These are phyloP conservation scores for Xanthostigma xanthostigma DNA, from an alignment of 2,888 invertebrate genomes.

Conservation along the genomic window DNA sequence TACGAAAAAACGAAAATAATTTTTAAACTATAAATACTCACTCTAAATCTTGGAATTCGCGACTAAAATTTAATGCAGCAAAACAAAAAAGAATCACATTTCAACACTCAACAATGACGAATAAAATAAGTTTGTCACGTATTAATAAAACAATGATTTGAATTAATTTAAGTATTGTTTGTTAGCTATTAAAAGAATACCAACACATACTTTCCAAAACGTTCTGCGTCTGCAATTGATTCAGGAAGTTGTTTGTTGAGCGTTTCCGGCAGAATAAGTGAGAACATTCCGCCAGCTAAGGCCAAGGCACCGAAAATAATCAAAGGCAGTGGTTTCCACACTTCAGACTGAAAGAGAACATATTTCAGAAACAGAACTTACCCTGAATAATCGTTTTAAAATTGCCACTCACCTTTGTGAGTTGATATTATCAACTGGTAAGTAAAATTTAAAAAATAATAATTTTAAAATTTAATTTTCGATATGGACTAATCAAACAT, in stretches of 20 bases:
- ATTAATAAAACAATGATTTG: no score
- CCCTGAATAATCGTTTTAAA: neutral
- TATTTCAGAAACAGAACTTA: neutral
- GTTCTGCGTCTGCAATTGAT: slow-evolving; percentile 46
- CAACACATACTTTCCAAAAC: slow-evolving; percentile 38
- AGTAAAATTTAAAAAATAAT: no score
- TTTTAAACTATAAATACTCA: neutral
- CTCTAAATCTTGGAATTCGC: neutral
- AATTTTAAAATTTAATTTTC: slow-evolving; percentile 2
- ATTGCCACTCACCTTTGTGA: neutral
- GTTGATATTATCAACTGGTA: no score
- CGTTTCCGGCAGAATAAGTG: slow-evolving; percentile 49
- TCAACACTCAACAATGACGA: no score
- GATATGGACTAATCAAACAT: neutral
- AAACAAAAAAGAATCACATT: no score
- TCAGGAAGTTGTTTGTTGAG: slow-evolving; percentile 47
- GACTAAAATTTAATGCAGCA: neutral
- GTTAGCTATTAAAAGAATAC: neutral
- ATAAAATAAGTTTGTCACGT: no score
- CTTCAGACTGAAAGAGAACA: slow-evolving; percentile 29
- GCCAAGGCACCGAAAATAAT: slow-evolving; percentile 41
- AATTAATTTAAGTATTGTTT: neutral
- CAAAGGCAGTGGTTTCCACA: slow-evolving; percentile 42
- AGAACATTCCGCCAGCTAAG: slow-evolving; percentile 38
- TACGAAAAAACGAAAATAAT: neutral